These are phyloP conservation scores for Pristionchus exspectatus DNA, from an alignment of 2,888 invertebrate species.

Conservation along the genomic window DNA sequence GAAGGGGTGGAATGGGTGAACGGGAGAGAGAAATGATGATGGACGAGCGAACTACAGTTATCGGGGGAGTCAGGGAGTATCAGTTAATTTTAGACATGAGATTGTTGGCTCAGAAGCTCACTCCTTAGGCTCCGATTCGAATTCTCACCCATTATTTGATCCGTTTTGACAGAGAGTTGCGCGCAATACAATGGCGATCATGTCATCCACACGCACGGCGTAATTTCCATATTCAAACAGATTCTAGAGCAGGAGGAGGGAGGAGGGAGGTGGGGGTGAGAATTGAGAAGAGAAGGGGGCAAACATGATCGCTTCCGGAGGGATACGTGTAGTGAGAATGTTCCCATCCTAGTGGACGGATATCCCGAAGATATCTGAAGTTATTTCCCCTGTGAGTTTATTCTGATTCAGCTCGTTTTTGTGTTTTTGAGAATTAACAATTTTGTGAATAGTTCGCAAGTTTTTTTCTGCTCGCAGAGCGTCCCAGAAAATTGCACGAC, in stretches of 20 bases:
- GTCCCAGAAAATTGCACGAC: background rate
- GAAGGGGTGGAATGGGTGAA: slow-evolving; percentile 10
- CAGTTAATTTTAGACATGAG: background rate
- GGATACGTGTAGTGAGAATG: background rate
- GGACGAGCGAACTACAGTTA: too few species aligned
- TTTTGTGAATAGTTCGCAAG: background rate
- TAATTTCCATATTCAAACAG: slow-evolving; percentile 49
- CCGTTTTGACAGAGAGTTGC: slow-evolving; percentile 5
- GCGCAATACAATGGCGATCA: background rate
- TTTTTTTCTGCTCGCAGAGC: background rate
- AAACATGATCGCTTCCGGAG: slow-evolving; percentile 29
- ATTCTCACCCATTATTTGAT: background rate
- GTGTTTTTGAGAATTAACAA: background rate
- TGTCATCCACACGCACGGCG: background rate
- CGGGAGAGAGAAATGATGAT: background rate
- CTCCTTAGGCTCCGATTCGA: background rate
- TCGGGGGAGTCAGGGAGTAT: background rate
- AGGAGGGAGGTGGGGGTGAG: background rate
- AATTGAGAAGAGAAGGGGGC: background rate
- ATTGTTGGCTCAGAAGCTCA: background rate
- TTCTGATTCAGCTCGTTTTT: background rate
- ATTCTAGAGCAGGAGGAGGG: background rate
- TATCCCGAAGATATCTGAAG: background rate
- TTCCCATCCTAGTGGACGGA: background rate
- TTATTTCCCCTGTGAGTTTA: background rate